These are phyloP conservation scores for Eupithecia pulchellata DNA, from an alignment of 2,888 invertebrate genomes.

Conservation along the genomic window DNA sequence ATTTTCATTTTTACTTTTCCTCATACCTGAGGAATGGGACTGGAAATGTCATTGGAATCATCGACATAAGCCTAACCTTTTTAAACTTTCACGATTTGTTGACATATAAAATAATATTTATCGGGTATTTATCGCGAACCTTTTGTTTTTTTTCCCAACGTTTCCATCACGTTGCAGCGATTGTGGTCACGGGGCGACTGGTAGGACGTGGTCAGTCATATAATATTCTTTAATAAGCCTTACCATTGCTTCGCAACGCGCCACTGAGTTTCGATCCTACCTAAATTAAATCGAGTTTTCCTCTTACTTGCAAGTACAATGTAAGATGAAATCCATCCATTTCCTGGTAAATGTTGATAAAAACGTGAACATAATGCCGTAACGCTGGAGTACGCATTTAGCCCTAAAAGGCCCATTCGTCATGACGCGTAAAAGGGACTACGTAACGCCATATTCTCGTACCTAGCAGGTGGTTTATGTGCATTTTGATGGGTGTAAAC, in stretches of 20 bases:
- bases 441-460: slow-evolving; percentile 26
- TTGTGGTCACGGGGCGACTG: too few relatives aligned
- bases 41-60: not conserved
- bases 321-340: slow-evolving; percentile 14
- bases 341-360: slow-evolving; percentile 37
- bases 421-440: slow-evolving; percentile 33
- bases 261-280: not conserved
- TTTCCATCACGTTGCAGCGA: too few relatives aligned
- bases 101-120: too few relatives aligned
- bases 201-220: too few relatives aligned
- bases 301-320: not conserved
- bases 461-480: slow-evolving; percentile 9
- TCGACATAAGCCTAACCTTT: not conserved
- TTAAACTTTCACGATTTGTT: too few relatives aligned
- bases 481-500: slow-evolving; percentile 12
- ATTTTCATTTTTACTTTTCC: not conserved
- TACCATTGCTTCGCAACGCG: not conserved
- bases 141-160: too few relatives aligned
- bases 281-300: not conserved
- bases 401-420: slow-evolving; percentile 36
- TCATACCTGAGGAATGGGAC: not conserved
- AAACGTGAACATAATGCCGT: slow-evolving; percentile 35
- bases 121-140: too few relatives aligned
- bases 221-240: too few relatives aligned
- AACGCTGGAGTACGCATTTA: slow-evolving; percentile 30